Evolutionary conservation across 2,113 vertebrate genomes (phyloP), one percentile per base, ranked within the genome.

Genomic region (Acanthisitta chloris): DNA sequence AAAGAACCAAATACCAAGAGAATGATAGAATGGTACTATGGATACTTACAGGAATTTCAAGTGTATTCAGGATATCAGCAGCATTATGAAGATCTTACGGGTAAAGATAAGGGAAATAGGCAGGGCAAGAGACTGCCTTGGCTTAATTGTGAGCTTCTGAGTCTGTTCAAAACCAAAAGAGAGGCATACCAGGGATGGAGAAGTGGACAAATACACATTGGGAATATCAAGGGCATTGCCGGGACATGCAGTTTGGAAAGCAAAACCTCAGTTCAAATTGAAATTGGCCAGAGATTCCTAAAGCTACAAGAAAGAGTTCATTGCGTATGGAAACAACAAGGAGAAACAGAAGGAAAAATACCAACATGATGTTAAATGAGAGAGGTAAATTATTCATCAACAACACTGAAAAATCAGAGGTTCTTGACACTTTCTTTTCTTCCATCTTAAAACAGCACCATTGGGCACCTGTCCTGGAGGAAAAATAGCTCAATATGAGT

Each of bases 1-100:
- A 43, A 46, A 54, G 48, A 86, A 86, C 2, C 6, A 12, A n/a
- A n/a, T n/a, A n/a, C 24, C 0, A 4, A 58, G 33, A 43, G n/a
- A 36, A 43, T 1, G 7, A 4, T 29, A 18, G 2, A 4, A 57
- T 0, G 0, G 5, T 7, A 19, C 7, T 57, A 31, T 73, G n/a
- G 29, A 24, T 26, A 14, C 10, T 5, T 10, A 25, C 12, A 38
- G 18, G 28, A 40, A 58, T 80, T 88, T 62, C 42, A 45, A 18
- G 23, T n/a, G 7, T 12, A 24, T 64, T 67, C 16, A 19, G 33
- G 16, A 20, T 20, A 12, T 48, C 16, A 34, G 7, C 3, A 33
- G 20, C 21, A 74, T 59, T 17, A 10, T 9, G 6, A 21, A 58
- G 26, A 72, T 42, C 10, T 38, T 16, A 40, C 40, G 46, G 11